phyloP scores from a whole-genome alignment of 2,113 vertebrate genomes.

The human (Homo sapiens) region GRCh38 chr2:213560001-213560500 shows the following conservation, averaged over 20 bases:
- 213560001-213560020: background rate
- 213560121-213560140: background rate
- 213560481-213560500: background rate
- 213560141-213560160: background rate
- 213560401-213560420: background rate
- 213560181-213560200: background rate
- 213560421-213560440: background rate
- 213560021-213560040: background rate
- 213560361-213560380: background rate
- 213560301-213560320: background rate
- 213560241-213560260: background rate
- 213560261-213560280: background rate
- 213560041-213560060: background rate
- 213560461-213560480: background rate
- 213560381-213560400: background rate
- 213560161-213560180: background rate
- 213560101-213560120: background rate
- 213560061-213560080: background rate
- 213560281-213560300: background rate
- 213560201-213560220: background rate
- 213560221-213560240: background rate
- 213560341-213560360: background rate
- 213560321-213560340: background rate
- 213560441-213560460: background rate
- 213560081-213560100: background rate